Conservation (phyloP, 1,140 invertebrate genomes). For the Formica exsecta region DNA sequence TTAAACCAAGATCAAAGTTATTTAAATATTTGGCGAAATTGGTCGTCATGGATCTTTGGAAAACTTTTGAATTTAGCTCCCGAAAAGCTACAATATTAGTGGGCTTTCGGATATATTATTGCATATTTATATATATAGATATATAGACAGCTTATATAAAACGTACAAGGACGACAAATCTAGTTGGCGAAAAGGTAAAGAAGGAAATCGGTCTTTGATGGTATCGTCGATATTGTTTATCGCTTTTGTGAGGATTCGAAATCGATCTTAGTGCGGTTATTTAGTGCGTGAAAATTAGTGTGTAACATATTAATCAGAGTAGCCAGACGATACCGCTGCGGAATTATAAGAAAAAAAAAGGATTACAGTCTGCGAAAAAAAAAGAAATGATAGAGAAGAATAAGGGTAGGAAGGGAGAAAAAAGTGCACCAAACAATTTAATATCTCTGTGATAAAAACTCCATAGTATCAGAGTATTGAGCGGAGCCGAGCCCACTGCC, state of each 20-base stretch:
- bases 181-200: background rate
- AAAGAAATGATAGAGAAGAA: background rate
- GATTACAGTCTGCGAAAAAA: background rate
- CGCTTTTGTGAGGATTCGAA: slow-evolving; percentile 41
- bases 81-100: background rate
- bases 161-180: slow-evolving; percentile 49
- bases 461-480: slow-evolving; percentile 81
- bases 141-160: slow-evolving; percentile 11
- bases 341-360: slow-evolving; percentile 37
- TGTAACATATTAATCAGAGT: slow-evolving; percentile 51
- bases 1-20: slow-evolving; percentile 20
- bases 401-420: background rate
- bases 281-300: slow-evolving; percentile 54
- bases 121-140: slow-evolving; percentile 43
- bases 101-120: slow-evolving; percentile 20
- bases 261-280: slow-evolving; percentile 31
- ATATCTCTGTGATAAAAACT: slow-evolving; percentile 83
- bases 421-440: slow-evolving; percentile 78
- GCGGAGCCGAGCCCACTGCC: slow-evolving; percentile 81
- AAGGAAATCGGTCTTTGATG: slow-evolving; percentile 50
- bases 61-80: slow-evolving; percentile 24
- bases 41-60: background rate
- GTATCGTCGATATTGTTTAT: slow-evolving; percentile 57
- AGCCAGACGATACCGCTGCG: slow-evolving; percentile 41
- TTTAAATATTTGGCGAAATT: slow-evolving; percentile 14